Evolutionary conservation across 2,888 invertebrate species (phyloP).

Genomic region (Scaptomyza flava): DNA sequence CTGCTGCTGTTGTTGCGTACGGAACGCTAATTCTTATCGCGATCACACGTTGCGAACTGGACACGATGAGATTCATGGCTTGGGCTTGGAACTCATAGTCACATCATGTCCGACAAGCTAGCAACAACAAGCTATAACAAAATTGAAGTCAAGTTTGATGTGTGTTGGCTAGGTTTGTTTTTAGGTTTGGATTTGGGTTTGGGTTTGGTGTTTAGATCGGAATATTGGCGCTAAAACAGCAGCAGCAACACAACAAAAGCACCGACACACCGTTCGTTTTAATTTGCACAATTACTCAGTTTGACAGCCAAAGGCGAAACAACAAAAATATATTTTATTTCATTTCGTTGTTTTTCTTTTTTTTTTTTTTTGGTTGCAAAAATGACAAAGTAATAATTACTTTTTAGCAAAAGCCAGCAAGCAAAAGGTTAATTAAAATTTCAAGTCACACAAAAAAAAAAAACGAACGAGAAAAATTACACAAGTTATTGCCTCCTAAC

Average conservation of each 20-base stretch:
- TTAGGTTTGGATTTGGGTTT: slow-evolving; percentile 3
- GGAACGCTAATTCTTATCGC: slow-evolving; percentile 72
- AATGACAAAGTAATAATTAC: slow-evolving; percentile 68
- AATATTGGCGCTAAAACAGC: slow-evolving; percentile 66
- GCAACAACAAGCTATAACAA: slow-evolving; percentile 19
- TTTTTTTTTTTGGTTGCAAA: no score
- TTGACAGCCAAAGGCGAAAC: slow-evolving; percentile 52
- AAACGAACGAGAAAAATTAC: slow-evolving; percentile 26
- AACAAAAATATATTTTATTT: slow-evolving; percentile 23
- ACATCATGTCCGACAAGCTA: slow-evolving; percentile 76
- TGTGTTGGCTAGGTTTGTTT: slow-evolving; percentile 16
- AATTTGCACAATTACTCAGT: slow-evolving; percentile 75
- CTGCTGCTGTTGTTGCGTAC: slow-evolving; percentile 24
- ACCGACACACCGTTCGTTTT: slow-evolving; percentile 82
- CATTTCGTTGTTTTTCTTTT: neutral
- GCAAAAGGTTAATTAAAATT: slow-evolving; percentile 77
- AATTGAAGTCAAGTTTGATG: slow-evolving; percentile 63
- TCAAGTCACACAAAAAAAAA: slow-evolving; percentile 79
- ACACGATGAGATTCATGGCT: slow-evolving; percentile 69
- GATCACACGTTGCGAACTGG: slow-evolving; percentile 60
- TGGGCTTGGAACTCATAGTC: slow-evolving; percentile 66
- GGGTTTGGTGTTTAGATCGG: slow-evolving; percentile 5
- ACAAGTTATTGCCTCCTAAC: slow-evolving; percentile 23
- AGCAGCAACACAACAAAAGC: slow-evolving; percentile 70
- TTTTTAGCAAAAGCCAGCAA: slow-evolving; percentile 19